Evolutionary conservation across 2,888 invertebrate genomes (phyloP).

Genomic region (Lasioglossum calceatum): DNA sequence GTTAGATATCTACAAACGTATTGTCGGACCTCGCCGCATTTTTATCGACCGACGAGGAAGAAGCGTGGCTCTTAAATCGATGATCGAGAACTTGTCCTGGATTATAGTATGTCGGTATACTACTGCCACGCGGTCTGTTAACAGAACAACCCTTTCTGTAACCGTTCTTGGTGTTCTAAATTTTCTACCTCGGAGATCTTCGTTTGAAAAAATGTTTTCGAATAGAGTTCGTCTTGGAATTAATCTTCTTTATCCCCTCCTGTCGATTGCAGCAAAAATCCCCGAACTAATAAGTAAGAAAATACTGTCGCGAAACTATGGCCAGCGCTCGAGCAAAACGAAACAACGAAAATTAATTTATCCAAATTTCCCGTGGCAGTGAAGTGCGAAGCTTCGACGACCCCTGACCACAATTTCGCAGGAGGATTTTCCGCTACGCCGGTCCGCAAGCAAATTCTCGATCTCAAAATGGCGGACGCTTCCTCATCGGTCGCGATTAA

Average conservation of each 20-base stretch:
- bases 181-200: background rate
- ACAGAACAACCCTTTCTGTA: background rate
- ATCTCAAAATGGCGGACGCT: constrained; percentile 22
- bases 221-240: background rate
- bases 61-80: constrained; percentile 1
- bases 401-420: background rate
- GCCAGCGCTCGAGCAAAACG: background rate
- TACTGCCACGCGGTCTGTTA: background rate
- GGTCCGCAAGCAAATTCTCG: constrained; percentile 5
- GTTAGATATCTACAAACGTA: constrained; percentile 64
- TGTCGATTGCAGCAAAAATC: background rate
- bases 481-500: constrained; percentile 39
- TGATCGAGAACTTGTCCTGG: constrained; percentile 27
- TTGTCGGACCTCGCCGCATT: constrained; percentile 67
- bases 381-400: background rate
- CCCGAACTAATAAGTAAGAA: background rate
- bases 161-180: background rate
- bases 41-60: constrained; percentile 44
- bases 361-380: constrained; percentile 31
- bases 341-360: background rate
- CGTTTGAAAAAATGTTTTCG: background rate
- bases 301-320: background rate
- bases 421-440: background rate
- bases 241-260: background rate
- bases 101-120: background rate